These are phyloP conservation scores for Drosophila guanche DNA, from an alignment of 1,140 invertebrate species.

Conservation along the genomic window DNA sequence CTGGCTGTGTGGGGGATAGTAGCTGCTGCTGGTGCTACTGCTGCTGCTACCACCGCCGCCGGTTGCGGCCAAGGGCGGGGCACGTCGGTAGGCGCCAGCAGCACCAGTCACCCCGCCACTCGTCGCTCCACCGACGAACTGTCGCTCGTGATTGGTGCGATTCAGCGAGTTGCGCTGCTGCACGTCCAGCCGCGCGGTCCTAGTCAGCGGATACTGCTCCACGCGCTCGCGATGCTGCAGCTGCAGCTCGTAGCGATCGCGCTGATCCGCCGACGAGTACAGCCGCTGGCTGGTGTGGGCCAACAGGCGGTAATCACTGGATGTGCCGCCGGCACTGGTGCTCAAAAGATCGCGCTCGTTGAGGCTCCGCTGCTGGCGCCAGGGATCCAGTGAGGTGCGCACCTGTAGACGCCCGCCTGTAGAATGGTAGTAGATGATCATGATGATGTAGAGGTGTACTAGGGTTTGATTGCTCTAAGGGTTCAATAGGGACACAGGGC, in stretches of 20 bases:
- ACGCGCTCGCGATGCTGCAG: constrained; percentile 77
- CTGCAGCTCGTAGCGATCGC: constrained; percentile 80
- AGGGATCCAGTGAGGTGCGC: constrained; percentile 69
- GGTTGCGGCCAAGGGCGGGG: constrained; percentile 71
- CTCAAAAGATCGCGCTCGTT: constrained; percentile 78
- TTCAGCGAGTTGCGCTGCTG: constrained; percentile 82
- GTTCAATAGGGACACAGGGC: neutral
- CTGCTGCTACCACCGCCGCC: constrained; percentile 66
- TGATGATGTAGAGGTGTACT: constrained; percentile 40
- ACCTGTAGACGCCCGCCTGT: constrained; percentile 77
- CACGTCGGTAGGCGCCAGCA: constrained; percentile 66
- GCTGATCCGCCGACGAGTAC: constrained; percentile 75
- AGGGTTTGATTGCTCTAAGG: constrained; percentile 1
- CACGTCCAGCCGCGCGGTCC: constrained; percentile 78
- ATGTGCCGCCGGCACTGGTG: constrained; percentile 57
- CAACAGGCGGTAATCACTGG: constrained; percentile 64
- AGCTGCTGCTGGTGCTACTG: constrained; percentile 76
- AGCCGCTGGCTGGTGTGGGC: constrained; percentile 68
- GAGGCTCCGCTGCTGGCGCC: constrained; percentile 80
- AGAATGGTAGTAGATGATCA: constrained; percentile 61
- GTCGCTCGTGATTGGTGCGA: constrained; percentile 82
- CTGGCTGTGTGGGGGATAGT: constrained; percentile 50
- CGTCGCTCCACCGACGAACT: constrained; percentile 32
- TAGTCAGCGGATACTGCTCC: constrained; percentile 77
- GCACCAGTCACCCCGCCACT: constrained; percentile 23